phyloP scores from a whole-genome alignment of 2,797 vertebrate genomes.

The Margarornis squamiger region DNA sequence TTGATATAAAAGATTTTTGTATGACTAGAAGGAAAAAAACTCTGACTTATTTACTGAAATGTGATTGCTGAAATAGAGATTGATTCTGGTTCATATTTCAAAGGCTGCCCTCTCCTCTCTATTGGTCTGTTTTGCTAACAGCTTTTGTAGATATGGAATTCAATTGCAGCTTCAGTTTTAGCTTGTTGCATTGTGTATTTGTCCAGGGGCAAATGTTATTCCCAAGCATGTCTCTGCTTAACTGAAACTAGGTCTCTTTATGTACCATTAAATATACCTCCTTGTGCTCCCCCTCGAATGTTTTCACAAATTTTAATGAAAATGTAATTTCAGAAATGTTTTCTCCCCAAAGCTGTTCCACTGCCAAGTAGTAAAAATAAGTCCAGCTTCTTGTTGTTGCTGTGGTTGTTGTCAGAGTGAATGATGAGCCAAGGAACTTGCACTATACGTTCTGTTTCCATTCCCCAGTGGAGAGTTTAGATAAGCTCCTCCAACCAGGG shows the following conservation, averaged over 20 bases:
- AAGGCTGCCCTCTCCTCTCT: not conserved
- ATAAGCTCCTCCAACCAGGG: constrained; percentile 45
- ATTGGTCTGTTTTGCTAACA: not conserved
- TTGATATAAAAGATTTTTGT: not conserved
- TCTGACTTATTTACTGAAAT: not conserved
- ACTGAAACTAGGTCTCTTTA: not conserved
- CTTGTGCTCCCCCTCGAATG: not conserved
- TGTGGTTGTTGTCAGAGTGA: not conserved
- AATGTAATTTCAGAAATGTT: constrained; percentile 26
- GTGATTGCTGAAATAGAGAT: not conserved
- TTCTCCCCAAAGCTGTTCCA: not conserved
- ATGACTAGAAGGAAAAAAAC: not conserved
- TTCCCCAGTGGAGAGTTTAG: constrained; percentile 35
- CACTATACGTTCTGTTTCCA: constrained; percentile 59
- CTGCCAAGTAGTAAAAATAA: constrained; percentile 45
- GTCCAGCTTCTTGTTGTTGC: constrained; percentile 36
- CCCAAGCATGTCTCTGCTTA: not conserved
- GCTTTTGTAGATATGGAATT: not conserved
- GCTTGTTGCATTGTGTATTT: not conserved
- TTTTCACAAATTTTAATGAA: constrained; percentile 30
- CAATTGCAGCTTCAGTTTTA: not conserved
- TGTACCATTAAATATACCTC: not conserved
- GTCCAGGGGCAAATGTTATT: not conserved
- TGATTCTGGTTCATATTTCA: not conserved
- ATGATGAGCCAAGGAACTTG: constrained; percentile 45